Evolutionary conservation across 92 coral and sea anemone genomes (phyloP).

Genomic region (Umimayanthus chanpuru): DNA sequence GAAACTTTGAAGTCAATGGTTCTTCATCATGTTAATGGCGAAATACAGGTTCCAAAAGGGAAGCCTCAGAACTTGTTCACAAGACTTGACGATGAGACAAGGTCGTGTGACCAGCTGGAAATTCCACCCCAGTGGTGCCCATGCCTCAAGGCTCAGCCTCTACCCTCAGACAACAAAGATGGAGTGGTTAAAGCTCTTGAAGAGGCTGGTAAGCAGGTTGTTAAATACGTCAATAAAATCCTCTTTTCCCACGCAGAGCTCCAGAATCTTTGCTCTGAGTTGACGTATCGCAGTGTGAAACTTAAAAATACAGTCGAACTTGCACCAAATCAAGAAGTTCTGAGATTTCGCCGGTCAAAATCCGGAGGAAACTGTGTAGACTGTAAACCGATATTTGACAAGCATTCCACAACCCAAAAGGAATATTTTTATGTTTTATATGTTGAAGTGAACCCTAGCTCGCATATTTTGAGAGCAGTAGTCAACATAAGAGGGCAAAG

Average conservation of each 20-base stretch:
- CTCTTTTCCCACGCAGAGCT: conserved; percentile 28
- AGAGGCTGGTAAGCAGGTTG: conserved; percentile 45
- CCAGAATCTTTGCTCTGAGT: conserved; percentile 35
- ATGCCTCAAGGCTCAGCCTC: conserved; percentile 38
- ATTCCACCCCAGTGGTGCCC: conserved; percentile 78
- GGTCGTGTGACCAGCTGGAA: conserved; percentile 58
- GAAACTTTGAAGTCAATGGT: conserved; percentile 67
- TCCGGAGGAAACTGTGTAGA: conserved; percentile 50
- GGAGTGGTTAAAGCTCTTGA: background rate
- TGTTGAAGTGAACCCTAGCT: conserved; percentile 57
- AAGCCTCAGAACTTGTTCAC: conserved; percentile 39
- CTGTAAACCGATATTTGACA: conserved; percentile 58
- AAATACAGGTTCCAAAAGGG: background rate
- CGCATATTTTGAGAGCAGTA: conserved; percentile 43
- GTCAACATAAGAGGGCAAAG: conserved; percentile 34
- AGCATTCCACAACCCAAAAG: conserved; percentile 39
- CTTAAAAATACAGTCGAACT: conserved; percentile 47
- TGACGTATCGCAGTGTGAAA: conserved; percentile 42
- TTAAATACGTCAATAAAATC: conserved; percentile 37
- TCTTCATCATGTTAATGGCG: conserved; percentile 20
- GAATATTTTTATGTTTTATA: conserved; percentile 56
- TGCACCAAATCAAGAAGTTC: conserved; percentile 55
- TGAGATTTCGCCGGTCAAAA: conserved; percentile 62
- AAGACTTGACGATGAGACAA: conserved; percentile 15
- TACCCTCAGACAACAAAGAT: background rate